Percentiles rank a stretch among this genome's conserved stretches.
phyloP scores from a whole-genome alignment of 1,140 invertebrate species.

The Pogonomyrmex barbatus region DNA sequence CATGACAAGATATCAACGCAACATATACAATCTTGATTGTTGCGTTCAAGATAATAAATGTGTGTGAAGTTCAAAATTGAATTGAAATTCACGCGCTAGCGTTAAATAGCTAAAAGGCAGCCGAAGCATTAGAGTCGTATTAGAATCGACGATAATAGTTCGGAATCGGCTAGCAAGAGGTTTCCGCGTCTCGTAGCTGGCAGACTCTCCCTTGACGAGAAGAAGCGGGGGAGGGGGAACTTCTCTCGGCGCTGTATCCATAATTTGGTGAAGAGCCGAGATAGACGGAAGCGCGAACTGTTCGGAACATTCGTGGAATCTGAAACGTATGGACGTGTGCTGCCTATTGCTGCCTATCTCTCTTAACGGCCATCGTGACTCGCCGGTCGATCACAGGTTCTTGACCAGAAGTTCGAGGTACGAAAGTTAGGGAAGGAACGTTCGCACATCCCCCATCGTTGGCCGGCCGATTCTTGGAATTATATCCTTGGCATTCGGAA shows the following conservation, averaged over 20 bases:
- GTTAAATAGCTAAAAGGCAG: slow-evolving; percentile 25
- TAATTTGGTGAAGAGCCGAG: slow-evolving; percentile 55
- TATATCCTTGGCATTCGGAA: slow-evolving; percentile 11
- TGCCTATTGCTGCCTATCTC: slow-evolving; percentile 62
- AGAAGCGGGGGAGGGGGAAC: slow-evolving; percentile 25
- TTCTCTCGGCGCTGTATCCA: slow-evolving; percentile 28
- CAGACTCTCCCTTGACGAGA: slow-evolving; percentile 28
- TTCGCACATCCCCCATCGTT: neutral
- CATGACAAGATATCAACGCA: no score
- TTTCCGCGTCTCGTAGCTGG: slow-evolving; percentile 21
- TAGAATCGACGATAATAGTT: slow-evolving; percentile 42
- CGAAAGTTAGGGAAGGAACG: slow-evolving; percentile 34
- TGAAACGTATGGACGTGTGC: slow-evolving; percentile 53
- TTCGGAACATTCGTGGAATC: slow-evolving; percentile 56
- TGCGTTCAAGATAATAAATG: neutral
- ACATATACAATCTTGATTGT: no score
- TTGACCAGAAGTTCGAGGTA: slow-evolving; percentile 14
- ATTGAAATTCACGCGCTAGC: slow-evolving; percentile 19
- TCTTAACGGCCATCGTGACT: slow-evolving; percentile 20
- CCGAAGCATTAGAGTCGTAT: slow-evolving; percentile 43
- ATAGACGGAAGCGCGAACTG: neutral
- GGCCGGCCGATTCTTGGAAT: neutral
- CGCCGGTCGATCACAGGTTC: neutral
- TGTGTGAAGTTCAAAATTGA: neutral
- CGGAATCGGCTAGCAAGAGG: slow-evolving; percentile 37